These are phyloP conservation scores for Parasteatoda tepidariorum DNA, from an alignment of 1,140 invertebrate species.

Conservation along the genomic window DNA sequence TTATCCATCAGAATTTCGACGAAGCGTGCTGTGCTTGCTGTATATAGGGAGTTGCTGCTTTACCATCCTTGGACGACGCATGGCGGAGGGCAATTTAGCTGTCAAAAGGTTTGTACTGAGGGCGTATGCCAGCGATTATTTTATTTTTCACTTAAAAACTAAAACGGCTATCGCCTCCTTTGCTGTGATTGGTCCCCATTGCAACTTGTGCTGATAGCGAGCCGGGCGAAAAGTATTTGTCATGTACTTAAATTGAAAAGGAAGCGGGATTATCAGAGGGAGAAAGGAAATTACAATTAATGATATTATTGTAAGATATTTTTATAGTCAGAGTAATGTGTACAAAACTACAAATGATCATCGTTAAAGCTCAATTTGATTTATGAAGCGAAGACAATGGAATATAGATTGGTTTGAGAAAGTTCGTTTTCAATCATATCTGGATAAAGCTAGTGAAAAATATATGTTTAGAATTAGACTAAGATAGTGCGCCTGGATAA, in stretches of 20 bases:
- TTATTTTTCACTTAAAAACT: not conserved
- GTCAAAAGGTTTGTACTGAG: constrained; percentile 33
- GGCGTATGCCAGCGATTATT: not conserved
- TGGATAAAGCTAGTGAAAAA: too few species aligned
- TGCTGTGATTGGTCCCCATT: not conserved
- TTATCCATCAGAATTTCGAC: constrained; percentile 47
- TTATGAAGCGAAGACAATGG: too few species aligned
- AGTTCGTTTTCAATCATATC: too few species aligned
- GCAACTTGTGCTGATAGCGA: not conserved
- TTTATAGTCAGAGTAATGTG: too few species aligned
- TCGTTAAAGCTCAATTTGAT: too few species aligned
- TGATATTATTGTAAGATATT: too few species aligned
- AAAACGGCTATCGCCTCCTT: not conserved
- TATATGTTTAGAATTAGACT: too few species aligned
- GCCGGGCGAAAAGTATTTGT: not conserved
- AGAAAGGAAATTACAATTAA: too few species aligned
- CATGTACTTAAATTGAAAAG: not conserved
- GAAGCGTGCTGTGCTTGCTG: constrained; percentile 17
- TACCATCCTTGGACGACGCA: not conserved
- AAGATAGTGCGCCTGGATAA: too few species aligned
- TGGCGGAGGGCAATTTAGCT: constrained; percentile 23
- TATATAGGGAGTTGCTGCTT: not conserved
- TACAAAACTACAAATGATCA: too few species aligned
- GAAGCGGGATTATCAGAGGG: too few species aligned
- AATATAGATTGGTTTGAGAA: too few species aligned